A percentile compares a stretch with the other conserved stretches of the same genome.
Conservation (phyloP, 37 sponge, comb jelly and placozoan species). For the Geodia barretti region DNA sequence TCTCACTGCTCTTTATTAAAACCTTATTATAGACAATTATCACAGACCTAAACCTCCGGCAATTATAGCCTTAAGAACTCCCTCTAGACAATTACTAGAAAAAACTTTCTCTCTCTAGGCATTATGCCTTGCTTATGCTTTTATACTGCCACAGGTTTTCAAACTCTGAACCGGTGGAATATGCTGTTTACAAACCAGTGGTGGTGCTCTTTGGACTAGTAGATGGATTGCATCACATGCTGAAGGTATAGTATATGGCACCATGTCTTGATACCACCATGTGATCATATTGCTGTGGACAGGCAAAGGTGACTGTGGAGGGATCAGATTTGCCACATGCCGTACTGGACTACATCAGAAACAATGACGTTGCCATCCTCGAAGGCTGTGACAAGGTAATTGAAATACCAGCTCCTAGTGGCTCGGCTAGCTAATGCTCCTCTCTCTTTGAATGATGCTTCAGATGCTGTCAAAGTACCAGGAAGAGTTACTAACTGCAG, state of each 20-base stretch:
- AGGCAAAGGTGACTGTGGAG: slow-evolving; percentile 30
- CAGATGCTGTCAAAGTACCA: slow-evolving; percentile 77
- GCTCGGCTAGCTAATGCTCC: not conserved
- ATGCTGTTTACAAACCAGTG: slow-evolving; percentile 75
- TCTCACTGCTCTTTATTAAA: not conserved
- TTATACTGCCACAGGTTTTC: slow-evolving; percentile 80
- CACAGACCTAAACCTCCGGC: too few species aligned
- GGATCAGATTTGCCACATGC: slow-evolving; percentile 42
- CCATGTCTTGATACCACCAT: not conserved
- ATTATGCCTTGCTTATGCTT: too few species aligned
- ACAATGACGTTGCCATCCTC: slow-evolving; percentile 51
- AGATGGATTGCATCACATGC: slow-evolving; percentile 51
- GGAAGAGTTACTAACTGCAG: slow-evolving; percentile 68
- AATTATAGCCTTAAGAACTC: too few species aligned
- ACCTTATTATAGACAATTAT: not conserved
- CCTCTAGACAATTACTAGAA: too few species aligned
- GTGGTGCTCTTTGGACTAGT: slow-evolving; percentile 78
- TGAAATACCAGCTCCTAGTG: not conserved
- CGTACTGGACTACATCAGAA: slow-evolving; percentile 74
- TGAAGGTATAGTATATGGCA: slow-evolving; percentile 57
- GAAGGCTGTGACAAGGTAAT: slow-evolving; percentile 81
- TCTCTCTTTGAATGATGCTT: not conserved
- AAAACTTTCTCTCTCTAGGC: too few species aligned
- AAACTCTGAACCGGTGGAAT: slow-evolving; percentile 48
- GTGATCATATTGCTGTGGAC: not conserved